Evolutionary conservation across 2,888 invertebrate genomes (phyloP).

Genomic region (Sericinus montela): DNA sequence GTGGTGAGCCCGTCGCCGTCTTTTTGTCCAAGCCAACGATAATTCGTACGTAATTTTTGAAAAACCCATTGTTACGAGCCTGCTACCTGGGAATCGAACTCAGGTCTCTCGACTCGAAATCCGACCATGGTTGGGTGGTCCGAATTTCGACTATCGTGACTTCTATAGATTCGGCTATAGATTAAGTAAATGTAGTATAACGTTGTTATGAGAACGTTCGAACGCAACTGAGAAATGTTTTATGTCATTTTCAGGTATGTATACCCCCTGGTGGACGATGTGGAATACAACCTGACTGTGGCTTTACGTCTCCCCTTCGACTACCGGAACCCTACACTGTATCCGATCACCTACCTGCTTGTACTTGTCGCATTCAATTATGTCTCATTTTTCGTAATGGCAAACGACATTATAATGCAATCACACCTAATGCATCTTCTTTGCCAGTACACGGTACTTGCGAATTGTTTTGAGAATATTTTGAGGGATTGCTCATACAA

Average conservation of each 20-base stretch:
- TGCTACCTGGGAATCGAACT: too few relatives aligned
- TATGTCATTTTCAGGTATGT: constrained; percentile 39
- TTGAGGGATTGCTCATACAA: constrained; percentile 36
- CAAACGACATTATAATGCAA: constrained; percentile 55
- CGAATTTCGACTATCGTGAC: too few relatives aligned
- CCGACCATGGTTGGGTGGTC: too few relatives aligned
- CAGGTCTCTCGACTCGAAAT: too few relatives aligned
- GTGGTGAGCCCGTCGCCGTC: too few relatives aligned
- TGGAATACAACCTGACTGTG: constrained; percentile 55
- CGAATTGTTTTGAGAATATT: constrained; percentile 52
- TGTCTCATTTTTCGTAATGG: constrained; percentile 51
- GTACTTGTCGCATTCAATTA: constrained; percentile 43
- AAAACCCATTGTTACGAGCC: too few relatives aligned
- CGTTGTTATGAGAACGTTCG: too few relatives aligned
- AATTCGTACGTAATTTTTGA: too few relatives aligned
- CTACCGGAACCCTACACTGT: constrained; percentile 37
- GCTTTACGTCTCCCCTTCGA: constrained; percentile 43
- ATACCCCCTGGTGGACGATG: constrained; percentile 51
- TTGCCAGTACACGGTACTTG: constrained; percentile 50
- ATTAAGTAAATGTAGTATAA: too few relatives aligned
- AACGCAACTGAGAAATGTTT: too few relatives aligned
- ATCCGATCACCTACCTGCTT: constrained; percentile 38
- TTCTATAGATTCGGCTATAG: too few relatives aligned
- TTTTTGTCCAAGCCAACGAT: too few relatives aligned
- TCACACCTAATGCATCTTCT: constrained; percentile 52